A percentile compares a stretch with the other conserved stretches of the same genome.
phyloP scores from a whole-genome alignment of 1,140 invertebrate genomes.

The Drosophila bifasciata region DNA sequence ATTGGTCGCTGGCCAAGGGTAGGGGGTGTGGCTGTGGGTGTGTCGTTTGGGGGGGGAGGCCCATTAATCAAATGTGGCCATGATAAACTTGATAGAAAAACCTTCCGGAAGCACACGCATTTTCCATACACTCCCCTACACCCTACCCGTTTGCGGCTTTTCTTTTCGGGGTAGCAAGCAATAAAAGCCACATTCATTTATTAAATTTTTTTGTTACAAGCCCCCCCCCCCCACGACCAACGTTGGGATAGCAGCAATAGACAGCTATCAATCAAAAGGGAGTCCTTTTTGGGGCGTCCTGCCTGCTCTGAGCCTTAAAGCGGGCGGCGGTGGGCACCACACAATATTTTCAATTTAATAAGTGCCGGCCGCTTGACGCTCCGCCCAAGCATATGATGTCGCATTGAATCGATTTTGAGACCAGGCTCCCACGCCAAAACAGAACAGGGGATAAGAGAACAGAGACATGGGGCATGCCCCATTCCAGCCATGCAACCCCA shows the following conservation, averaged over 20 bases:
- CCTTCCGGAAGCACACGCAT: slow-evolving; percentile 2
- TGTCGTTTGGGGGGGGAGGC: not conserved
- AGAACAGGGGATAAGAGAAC: not conserved
- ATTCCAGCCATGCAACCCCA: no score
- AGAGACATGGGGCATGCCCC: no score
- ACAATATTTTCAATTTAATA: slow-evolving; percentile 38
- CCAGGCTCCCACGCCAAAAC: not conserved
- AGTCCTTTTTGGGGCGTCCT: slow-evolving; percentile 1
- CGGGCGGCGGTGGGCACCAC: not conserved
- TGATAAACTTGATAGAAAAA: slow-evolving; percentile 22
- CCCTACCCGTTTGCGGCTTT: slow-evolving; percentile 5
- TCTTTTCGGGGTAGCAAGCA: slow-evolving; percentile 1
- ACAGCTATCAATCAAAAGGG: slow-evolving; percentile 34
- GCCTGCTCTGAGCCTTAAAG: slow-evolving; percentile 15
- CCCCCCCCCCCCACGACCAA: slow-evolving; percentile 1
- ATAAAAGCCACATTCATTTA: slow-evolving; percentile 41
- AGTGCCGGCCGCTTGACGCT: slow-evolving; percentile 17
- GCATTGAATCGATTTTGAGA: slow-evolving; percentile 20
- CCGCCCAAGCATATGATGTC: slow-evolving; percentile 22
- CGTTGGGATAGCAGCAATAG: slow-evolving; percentile 1
- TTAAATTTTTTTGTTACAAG: slow-evolving; percentile 26
- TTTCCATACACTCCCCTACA: not conserved
- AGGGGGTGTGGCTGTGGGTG: no score
- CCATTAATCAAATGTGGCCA: slow-evolving; percentile 31
- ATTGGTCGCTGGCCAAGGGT: not conserved